Evolutionary conservation across 2,888 invertebrate species (phyloP).

Genomic region (Marasmarcha lunaedactyla): DNA sequence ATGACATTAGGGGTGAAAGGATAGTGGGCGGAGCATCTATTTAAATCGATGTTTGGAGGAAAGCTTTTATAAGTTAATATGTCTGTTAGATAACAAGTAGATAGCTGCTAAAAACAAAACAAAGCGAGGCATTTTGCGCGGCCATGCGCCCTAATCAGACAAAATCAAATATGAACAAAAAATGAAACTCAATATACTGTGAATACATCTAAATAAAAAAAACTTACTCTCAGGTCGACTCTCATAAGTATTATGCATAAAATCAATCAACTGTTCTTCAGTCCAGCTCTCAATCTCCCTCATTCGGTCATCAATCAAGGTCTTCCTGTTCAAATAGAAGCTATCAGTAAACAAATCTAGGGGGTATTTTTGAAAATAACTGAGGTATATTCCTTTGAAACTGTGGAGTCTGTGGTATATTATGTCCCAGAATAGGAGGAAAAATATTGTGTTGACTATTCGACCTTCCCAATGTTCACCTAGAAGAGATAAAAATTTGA

Average conservation of each 20-base stretch:
- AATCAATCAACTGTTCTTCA: conserved; percentile 40
- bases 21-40: no score
- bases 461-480: conserved; percentile 81
- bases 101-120: no score
- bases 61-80: no score
- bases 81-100: no score
- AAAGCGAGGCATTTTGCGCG: no score
- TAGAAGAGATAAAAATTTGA: conserved; percentile 24
- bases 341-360: conserved; percentile 75
- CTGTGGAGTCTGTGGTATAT: conserved; percentile 67
- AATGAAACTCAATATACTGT: no score
- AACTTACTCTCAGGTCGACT: conserved; percentile 45
- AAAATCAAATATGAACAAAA: no score
- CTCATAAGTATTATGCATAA: conserved; percentile 60
- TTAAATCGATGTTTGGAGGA: no score
- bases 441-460: conserved; percentile 73
- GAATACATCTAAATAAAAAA: no score
- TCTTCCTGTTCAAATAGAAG: conserved; percentile 76
- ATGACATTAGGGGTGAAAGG: no score
- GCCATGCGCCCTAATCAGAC: no score
- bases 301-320: conserved; percentile 67
- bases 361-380: conserved; percentile 75
- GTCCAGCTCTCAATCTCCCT: conserved; percentile 30
- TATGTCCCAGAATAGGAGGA: conserved; percentile 83
- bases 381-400: conserved; percentile 72